Evolutionary conservation across 2,888 invertebrate genomes (phyloP).

Genomic region (Amphipoea lucens): DNA sequence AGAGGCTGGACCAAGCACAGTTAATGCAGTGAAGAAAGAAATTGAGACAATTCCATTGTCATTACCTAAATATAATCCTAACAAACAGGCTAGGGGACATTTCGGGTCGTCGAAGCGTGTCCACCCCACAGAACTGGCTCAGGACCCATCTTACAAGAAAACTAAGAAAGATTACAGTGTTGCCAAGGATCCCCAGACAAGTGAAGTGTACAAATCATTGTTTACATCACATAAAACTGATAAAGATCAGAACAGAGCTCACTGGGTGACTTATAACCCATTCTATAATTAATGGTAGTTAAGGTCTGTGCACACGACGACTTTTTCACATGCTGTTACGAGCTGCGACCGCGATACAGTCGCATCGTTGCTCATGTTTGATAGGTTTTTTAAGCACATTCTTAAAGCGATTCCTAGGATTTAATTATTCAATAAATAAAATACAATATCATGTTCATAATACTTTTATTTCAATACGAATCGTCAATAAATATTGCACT

Average conservation of each 20-base stretch:
- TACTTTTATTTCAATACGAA: constrained; percentile 55
- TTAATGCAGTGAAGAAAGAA: constrained; percentile 81
- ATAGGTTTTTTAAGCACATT: background rate
- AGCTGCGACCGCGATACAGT: background rate
- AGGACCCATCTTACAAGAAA: constrained; percentile 94
- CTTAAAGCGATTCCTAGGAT: constrained; percentile 2
- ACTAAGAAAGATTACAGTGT: constrained; percentile 95
- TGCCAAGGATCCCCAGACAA: constrained; percentile 96
- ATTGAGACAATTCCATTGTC: constrained; percentile 86
- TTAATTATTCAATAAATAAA: constrained; percentile 41
- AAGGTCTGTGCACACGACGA: background rate
- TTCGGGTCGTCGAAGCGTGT: constrained; percentile 86
- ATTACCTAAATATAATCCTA: constrained; percentile 85
- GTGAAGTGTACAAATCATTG: constrained; percentile 97
- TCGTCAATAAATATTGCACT: constrained; percentile 75
- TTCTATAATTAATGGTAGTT: constrained; percentile 93
- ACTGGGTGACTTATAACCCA: constrained; percentile 99
- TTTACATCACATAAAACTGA: constrained; percentile 98
- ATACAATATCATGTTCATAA: constrained; percentile 21
- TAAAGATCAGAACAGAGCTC: constrained; percentile 95
- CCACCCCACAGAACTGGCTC: constrained; percentile 79
- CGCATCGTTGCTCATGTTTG: background rate
- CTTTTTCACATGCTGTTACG: background rate
- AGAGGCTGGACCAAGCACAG: constrained; percentile 78
- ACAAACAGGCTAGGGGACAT: constrained; percentile 84